A percentile compares a stretch with the other conserved stretches of the same genome.
Conservation (phyloP, 1,140 invertebrate species). For the Homarus americanus region DNA sequence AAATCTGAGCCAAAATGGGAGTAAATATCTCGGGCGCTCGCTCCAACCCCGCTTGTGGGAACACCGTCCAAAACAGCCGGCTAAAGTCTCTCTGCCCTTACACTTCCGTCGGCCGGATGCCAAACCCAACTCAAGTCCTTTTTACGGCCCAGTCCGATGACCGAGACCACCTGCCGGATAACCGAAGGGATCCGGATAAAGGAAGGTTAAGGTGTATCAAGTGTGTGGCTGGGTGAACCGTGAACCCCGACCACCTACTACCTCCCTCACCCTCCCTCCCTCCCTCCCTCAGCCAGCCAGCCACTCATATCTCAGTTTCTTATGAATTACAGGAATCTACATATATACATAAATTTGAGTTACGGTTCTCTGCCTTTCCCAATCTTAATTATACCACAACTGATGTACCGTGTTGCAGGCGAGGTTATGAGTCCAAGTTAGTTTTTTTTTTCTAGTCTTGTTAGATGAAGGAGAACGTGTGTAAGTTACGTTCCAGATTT, state of each 20-base stretch:
- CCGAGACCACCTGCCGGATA: background rate
- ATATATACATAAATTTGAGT: too few relatives aligned
- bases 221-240: background rate
- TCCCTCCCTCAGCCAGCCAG: background rate
- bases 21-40: constrained; percentile 4
- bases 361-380: too few relatives aligned
- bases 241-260: background rate
- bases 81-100: background rate
- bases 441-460: too few relatives aligned
- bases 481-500: too few relatives aligned
- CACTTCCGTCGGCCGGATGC: background rate
- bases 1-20: constrained; percentile 48
- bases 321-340: background rate
- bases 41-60: background rate
- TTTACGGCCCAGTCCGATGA: background rate
- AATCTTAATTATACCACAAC: too few relatives aligned
- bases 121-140: background rate
- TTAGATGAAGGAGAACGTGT: too few relatives aligned
- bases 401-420: too few relatives aligned
- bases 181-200: background rate
- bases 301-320: background rate
- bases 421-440: too few relatives aligned
- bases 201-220: background rate
- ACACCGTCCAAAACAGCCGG: background rate
- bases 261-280: background rate